Conservation (phyloP, 2,888 invertebrate species). For the Ceraclea dissimilis region DNA sequence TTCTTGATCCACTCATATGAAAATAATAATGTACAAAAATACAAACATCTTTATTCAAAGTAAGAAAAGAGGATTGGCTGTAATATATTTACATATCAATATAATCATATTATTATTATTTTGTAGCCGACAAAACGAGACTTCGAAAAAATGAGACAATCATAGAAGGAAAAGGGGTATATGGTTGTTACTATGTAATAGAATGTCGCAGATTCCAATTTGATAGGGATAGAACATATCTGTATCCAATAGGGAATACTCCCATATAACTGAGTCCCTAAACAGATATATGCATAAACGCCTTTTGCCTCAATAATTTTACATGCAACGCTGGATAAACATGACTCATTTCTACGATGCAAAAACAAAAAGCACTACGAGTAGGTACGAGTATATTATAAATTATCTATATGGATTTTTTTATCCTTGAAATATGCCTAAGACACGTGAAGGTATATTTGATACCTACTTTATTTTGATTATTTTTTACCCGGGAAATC, state of each 20-base stretch:
- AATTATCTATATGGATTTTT: no score
- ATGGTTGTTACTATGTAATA: neutral
- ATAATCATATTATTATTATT: no score
- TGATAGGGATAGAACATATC: slow-evolving; percentile 22
- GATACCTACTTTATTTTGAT: no score
- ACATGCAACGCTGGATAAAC: neutral
- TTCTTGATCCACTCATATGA: neutral
- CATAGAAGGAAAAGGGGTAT: slow-evolving; percentile 2
- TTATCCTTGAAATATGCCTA: no score
- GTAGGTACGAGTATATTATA: no score
- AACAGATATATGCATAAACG: slow-evolving; percentile 4
- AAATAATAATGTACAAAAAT: neutral
- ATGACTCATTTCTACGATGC: no score
- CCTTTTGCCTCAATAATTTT: slow-evolving; percentile 1
- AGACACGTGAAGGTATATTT: no score
- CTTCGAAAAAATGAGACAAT: neutral
- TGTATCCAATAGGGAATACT: neutral
- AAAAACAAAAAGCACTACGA: no score
- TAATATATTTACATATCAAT: neutral
- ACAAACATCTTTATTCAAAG: neutral
- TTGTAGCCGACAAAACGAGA: neutral
- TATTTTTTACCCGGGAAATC: no score
- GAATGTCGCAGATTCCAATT: slow-evolving; percentile 20
- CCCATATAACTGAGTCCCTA: neutral
- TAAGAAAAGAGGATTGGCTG: neutral